Evolutionary conservation across 92 coral and sea anemone genomes (phyloP), one percentile per base, ranked within the genome.

Genomic region (Siderastrea radians): DNA sequence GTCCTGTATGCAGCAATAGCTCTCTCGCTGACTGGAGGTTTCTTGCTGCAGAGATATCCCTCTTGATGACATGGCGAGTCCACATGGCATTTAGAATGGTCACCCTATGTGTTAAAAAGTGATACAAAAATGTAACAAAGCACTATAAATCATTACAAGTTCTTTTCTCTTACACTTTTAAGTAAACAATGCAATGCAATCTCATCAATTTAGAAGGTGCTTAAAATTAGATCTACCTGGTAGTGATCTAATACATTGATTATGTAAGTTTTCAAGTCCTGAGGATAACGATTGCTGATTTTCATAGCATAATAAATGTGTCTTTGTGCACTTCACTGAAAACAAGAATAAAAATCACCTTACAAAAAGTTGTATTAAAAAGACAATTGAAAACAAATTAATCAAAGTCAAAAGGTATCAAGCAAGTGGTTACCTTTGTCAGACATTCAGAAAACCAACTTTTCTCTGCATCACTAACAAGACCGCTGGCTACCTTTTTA

Each of bases 231-330:
- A 6, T 13, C 12, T 67, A 67, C 72, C 72, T 67, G 45, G 72
- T 67, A 67, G 19, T 67, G 12, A 44, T 19, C 9, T 12, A 67
- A 11, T 19, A 67, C 17, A 45, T 67, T 52, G 44, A 17, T 2
- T 15, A 77, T 55, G 45, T 17, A 77, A 5, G 9, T 49, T 17
- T 19, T 58, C 16, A 54, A 63, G 3, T 9, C 50, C 9, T 54
- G 48, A 6, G 79, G 63, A 82, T 82, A 81, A 70, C 87, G 80
- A 68, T 82, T 82, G 76, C 87, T 70, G 48, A 70, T 82, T n/a
- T 82, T 69, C 80, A 82, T 82, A 2, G 48, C 66, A 68, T 65
- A 70, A 51, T 82, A 69, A 16, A 68, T 66, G 44, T 82, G 66
- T 82, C 48, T 71, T 82, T 10, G 66, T 82, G 13, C 81, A 67